phyloP scores from a whole-genome alignment of 1,140 invertebrate species.

The Periplaneta americana region DNA sequence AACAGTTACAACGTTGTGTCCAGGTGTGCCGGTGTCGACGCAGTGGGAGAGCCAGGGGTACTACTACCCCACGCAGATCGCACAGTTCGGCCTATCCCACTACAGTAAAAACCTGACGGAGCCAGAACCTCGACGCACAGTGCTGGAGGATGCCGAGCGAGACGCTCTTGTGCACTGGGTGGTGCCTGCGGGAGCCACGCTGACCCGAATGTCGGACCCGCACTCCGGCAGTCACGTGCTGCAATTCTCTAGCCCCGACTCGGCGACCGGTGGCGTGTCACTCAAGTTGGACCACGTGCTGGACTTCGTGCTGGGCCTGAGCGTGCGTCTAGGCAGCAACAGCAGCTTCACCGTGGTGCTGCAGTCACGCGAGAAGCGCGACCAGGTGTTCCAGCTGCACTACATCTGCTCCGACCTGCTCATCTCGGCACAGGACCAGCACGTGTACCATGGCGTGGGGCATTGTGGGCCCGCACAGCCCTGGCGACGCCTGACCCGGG shows the following conservation, averaged over 20 bases:
- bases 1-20: too few relatives aligned
- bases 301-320: conserved; percentile 71
- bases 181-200: conserved; percentile 54
- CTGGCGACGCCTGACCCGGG: conserved; percentile 81
- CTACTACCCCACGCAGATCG: conserved; percentile 97
- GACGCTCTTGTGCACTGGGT: conserved; percentile 43
- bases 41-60: conserved; percentile 94
- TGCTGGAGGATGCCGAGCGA: conserved; percentile 67
- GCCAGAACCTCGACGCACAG: conserved; percentile 58
- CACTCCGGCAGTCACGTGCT: conserved; percentile 51
- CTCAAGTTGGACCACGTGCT: conserved; percentile 65
- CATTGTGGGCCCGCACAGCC: conserved; percentile 44
- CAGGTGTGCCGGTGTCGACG: conserved; percentile 85
- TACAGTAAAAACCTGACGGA: conserved; percentile 92
- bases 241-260: conserved; percentile 64
- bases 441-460: conserved; percentile 86
- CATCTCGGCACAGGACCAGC: conserved; percentile 64
- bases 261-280: conserved; percentile 59
- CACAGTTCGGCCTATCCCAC: conserved; percentile 95
- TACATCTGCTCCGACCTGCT: conserved; percentile 71
- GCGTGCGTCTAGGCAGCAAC: conserved; percentile 63
- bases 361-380: conserved; percentile 70
- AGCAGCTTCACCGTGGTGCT: conserved; percentile 73
- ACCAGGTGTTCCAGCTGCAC: conserved; percentile 67
- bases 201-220: conserved; percentile 54